Conservation (phyloP, 2,113 vertebrate species). For the Arenaria interpres region DNA sequence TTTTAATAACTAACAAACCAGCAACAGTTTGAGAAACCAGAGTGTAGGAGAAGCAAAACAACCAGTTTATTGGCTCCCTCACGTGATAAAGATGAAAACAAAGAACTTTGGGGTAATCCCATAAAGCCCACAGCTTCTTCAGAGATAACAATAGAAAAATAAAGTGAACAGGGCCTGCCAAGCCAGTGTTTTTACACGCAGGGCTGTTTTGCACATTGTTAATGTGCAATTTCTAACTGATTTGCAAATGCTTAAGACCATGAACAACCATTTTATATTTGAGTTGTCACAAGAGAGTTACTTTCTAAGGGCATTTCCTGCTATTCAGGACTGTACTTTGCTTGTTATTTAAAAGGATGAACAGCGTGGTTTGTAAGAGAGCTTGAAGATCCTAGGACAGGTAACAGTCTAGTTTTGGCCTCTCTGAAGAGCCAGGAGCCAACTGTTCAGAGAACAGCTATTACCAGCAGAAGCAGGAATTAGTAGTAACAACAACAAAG, state of each 20-base stretch:
- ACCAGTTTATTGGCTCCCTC: background rate
- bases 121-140: background rate
- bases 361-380: background rate
- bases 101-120: background rate
- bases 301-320: background rate
- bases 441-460: background rate
- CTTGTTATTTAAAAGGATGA: background rate
- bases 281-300: background rate
- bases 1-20: background rate
- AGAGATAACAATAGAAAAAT: background rate
- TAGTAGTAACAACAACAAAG: background rate
- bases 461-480: background rate
- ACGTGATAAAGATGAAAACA: background rate
- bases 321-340: background rate
- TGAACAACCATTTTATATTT: background rate
- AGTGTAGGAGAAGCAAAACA: background rate
- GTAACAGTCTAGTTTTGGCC: background rate
- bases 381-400: background rate
- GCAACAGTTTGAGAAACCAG: background rate
- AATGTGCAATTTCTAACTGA: background rate
- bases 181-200: background rate
- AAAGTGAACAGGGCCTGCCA: background rate
- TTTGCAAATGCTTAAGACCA: background rate
- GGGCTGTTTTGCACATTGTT: background rate
- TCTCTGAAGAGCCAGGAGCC: background rate